Conservation (phyloP, 2,888 invertebrate species). For the Opisthograptis luteolata region DNA sequence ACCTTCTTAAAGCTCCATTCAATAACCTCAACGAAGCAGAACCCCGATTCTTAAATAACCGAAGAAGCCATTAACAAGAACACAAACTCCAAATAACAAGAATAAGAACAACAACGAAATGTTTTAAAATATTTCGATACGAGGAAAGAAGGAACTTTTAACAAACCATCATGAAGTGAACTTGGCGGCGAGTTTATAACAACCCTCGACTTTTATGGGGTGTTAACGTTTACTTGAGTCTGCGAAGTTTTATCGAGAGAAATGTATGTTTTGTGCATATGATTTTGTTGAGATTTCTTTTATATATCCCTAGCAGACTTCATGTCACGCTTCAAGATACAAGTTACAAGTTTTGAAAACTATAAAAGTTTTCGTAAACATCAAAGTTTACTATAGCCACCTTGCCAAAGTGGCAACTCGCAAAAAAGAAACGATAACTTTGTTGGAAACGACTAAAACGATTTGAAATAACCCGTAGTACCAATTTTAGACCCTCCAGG, state of each 20-base stretch:
- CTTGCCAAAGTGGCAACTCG: too few species aligned
- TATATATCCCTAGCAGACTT: background rate
- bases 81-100: conserved; percentile 15
- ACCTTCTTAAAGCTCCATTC: background rate
- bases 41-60: conserved; percentile 11
- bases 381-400: too few species aligned
- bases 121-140: conserved; percentile 10
- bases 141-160: conserved; percentile 18
- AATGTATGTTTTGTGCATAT: conserved; percentile 3
- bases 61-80: conserved; percentile 16
- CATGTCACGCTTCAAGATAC: too few species aligned
- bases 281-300: conserved; percentile 1
- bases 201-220: conserved; percentile 10
- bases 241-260: conserved; percentile 1
- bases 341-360: too few species aligned
- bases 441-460: too few species aligned
- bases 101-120: conserved; percentile 13
- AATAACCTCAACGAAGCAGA: conserved; percentile 11
- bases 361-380: too few species aligned
- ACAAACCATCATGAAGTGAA: conserved; percentile 18
- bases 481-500: too few species aligned
- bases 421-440: too few species aligned
- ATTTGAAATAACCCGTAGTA: too few species aligned
- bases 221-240: conserved; percentile 3
- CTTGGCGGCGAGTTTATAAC: conserved; percentile 15